Percentiles rank a stretch among this genome's conserved stretches.
Evolutionary conservation across 2,113 vertebrate species (phyloP).

Genomic region (Scalopus aquaticus): DNA sequence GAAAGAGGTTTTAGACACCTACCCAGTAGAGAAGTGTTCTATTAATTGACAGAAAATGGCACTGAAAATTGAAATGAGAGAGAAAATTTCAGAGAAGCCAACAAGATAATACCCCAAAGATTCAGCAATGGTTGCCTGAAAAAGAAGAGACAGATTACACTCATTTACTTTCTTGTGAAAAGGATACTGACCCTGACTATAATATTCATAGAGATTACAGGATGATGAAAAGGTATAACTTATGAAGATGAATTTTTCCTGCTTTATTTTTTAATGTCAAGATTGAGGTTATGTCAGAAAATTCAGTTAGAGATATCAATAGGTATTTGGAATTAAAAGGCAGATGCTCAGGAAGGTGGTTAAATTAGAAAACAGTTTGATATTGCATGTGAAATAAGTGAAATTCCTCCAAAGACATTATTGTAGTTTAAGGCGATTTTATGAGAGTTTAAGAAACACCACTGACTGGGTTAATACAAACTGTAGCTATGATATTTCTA

Average conservation of each 20-base stretch:
- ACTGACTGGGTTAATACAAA: background rate
- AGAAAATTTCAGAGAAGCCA: background rate
- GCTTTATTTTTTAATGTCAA: background rate
- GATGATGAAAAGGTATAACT: background rate
- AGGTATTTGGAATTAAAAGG: conserved; percentile 6
- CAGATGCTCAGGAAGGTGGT: background rate
- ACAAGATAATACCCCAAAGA: background rate
- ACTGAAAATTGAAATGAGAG: background rate
- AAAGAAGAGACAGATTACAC: background rate
- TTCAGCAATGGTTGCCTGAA: background rate
- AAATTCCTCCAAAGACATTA: background rate
- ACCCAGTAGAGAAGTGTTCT: background rate
- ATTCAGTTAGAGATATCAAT: background rate
- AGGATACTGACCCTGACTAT: background rate
- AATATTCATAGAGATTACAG: background rate
- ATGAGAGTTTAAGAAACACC: background rate
- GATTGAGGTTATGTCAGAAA: conserved; percentile 1
- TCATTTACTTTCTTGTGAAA: background rate
- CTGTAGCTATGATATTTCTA: background rate
- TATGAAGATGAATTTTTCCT: background rate
- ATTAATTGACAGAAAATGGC: background rate
- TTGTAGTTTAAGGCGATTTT: background rate
- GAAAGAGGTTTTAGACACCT: background rate
- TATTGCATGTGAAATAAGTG: background rate
- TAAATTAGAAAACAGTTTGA: conserved; percentile 43